These are phyloP conservation scores for Numida meleagris DNA, from an alignment of 2,113 vertebrate genomes.

Conservation along the genomic window DNA sequence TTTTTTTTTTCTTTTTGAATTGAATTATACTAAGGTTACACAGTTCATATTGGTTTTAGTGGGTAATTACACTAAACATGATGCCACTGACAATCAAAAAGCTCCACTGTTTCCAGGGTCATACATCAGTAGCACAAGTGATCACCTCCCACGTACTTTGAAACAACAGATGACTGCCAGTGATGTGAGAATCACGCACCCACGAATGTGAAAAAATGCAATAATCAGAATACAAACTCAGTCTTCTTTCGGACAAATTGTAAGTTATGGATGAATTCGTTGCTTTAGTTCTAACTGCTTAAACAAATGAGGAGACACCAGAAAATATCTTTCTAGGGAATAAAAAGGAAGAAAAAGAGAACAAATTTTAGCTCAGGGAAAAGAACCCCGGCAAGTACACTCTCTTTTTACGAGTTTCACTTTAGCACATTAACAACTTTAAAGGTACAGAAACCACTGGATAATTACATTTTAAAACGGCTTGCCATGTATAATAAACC, in stretches of 20 bases:
- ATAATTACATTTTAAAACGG: not conserved
- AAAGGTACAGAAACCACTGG: not conserved
- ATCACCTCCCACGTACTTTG: not conserved
- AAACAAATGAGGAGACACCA: not conserved
- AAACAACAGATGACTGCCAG: not conserved
- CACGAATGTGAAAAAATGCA: not conserved
- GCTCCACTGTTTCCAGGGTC: not conserved
- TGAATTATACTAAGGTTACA: not conserved
- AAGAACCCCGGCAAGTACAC: not conserved
- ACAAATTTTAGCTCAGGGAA: not conserved
- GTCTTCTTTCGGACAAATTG: not conserved
- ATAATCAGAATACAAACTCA: not conserved
- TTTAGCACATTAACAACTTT: not conserved
- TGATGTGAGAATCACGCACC: rapidly evolving
- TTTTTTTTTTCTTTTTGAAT: not conserved
- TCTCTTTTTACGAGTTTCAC: not conserved
- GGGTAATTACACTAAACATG: not conserved
- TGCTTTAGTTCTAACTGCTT: not conserved
- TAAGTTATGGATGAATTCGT: not conserved
- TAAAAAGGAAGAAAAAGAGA: not conserved
- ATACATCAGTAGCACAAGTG: not conserved
- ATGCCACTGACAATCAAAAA: not conserved
- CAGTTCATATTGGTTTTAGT: not conserved
- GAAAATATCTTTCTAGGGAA: not conserved
- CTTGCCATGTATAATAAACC: not conserved